Percentiles rank a stretch among this genome's conserved stretches.
Evolutionary conservation across 2,113 vertebrate species (phyloP).

Genomic region (Leptobrachium ailaonicum): DNA sequence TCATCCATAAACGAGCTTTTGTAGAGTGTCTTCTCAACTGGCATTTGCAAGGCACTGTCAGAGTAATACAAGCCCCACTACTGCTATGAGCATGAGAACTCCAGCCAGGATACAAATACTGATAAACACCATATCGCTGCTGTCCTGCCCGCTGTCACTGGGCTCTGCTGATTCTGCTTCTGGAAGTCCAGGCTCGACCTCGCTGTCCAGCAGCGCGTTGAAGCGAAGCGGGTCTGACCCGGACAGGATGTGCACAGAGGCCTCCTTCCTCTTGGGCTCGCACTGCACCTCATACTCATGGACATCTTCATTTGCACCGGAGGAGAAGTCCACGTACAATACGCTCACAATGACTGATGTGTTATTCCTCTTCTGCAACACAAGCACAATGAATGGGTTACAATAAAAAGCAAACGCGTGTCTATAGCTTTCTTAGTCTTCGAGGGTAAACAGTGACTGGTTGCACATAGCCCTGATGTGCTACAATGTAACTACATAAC

Average conservation of each 20-base stretch:
- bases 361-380: slow-evolving; percentile 83
- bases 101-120: slow-evolving; percentile 93
- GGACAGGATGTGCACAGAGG: slow-evolving; percentile 78
- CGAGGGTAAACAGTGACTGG: too few relatives aligned
- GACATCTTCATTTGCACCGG: slow-evolving; percentile 68
- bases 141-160: slow-evolving; percentile 72
- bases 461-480: too few relatives aligned
- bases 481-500: too few relatives aligned
- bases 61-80: slow-evolving; percentile 89
- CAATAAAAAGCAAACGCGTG: too few relatives aligned
- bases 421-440: too few relatives aligned
- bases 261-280: slow-evolving; percentile 84
- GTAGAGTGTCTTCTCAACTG: too few relatives aligned
- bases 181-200: slow-evolving; percentile 61
- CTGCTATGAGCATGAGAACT: slow-evolving; percentile 90
- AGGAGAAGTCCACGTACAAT: slow-evolving; percentile 89
- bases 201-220: slow-evolving; percentile 70
- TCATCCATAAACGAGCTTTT: too few relatives aligned
- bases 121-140: slow-evolving; percentile 91
- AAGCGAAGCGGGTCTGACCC: slow-evolving; percentile 70
- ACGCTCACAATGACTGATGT: slow-evolving; percentile 84
- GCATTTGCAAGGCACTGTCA: slow-evolving; percentile 57
- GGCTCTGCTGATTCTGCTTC: background rate
- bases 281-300: slow-evolving; percentile 90
- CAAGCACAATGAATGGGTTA: slow-evolving; percentile 3